Evolutionary conservation across 2,113 vertebrate genomes (phyloP).

Genomic region (Ginglymostoma cirratum): DNA sequence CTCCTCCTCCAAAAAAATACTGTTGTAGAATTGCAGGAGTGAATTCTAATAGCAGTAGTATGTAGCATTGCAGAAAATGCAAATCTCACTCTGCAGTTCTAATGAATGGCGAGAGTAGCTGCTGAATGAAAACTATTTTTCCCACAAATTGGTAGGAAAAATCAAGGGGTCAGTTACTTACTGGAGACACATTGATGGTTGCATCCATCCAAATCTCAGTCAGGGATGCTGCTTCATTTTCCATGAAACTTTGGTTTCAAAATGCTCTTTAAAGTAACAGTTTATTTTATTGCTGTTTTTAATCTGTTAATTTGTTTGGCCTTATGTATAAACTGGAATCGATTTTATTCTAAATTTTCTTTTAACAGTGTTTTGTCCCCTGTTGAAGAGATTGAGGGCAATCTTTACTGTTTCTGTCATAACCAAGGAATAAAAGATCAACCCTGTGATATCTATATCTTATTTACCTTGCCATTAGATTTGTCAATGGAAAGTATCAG

Average conservation of each 20-base stretch:
- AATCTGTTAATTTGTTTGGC: background rate
- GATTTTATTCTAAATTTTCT: background rate
- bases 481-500: background rate
- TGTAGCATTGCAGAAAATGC: constrained; percentile 41
- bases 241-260: background rate
- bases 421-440: background rate
- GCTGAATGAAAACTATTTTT: constrained; percentile 42
- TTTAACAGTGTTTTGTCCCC: background rate
- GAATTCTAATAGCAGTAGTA: constrained; percentile 44
- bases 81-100: constrained; percentile 42
- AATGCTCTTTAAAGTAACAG: background rate
- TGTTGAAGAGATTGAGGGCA: background rate
- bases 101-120: constrained; percentile 46
- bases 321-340: background rate
- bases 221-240: background rate
- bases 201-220: background rate
- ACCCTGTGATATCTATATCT: background rate
- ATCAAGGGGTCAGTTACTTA: background rate
- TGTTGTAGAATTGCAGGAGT: constrained; percentile 43
- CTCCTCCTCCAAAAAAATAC: constrained; percentile 37
- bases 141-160: background rate
- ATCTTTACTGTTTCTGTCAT: background rate
- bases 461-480: background rate
- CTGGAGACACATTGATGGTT: background rate
- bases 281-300: background rate